A percentile compares a stretch with the other conserved stretches of the same genome.
Evolutionary conservation across 2,113 vertebrate genomes (phyloP).

Genomic region (Caloenas nicobarica): DNA sequence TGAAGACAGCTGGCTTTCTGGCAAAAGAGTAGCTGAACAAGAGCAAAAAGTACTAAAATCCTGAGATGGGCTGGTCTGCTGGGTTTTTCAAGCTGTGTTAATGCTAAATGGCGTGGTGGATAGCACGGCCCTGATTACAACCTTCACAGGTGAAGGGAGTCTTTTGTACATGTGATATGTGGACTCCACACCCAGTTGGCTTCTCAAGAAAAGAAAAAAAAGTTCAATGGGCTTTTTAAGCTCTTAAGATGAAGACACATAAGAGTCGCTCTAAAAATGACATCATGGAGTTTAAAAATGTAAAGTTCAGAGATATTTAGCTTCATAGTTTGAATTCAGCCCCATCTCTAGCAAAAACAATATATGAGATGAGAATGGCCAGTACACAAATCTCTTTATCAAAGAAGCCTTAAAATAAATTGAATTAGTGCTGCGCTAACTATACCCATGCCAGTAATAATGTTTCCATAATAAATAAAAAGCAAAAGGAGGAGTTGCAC

Average conservation of each 20-base stretch:
- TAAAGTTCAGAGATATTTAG: background rate
- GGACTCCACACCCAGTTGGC: background rate
- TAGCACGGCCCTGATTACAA: background rate
- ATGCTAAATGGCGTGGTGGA: background rate
- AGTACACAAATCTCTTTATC: background rate
- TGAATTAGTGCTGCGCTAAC: background rate
- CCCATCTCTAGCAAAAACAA: background rate
- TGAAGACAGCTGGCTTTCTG: conserved; percentile 30
- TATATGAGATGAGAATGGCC: background rate
- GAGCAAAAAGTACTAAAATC: background rate
- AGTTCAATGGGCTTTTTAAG: background rate
- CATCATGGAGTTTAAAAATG: background rate
- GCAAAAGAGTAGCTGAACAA: background rate
- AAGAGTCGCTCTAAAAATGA: background rate
- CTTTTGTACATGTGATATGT: background rate
- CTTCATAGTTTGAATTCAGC: background rate
- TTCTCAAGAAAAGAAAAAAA: background rate
- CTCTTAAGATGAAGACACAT: background rate
- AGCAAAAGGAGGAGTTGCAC: background rate
- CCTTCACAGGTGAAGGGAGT: background rate
- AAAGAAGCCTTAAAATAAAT: conserved; percentile 9
- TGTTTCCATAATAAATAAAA: conserved; percentile 10
- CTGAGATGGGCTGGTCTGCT: background rate
- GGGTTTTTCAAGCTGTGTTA: background rate
- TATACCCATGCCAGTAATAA: background rate